Percentiles rank a stretch among this genome's conserved stretches.
phyloP scores from a whole-genome alignment of 2,797 vertebrate genomes.

The Bradypodion ventrale region DNA sequence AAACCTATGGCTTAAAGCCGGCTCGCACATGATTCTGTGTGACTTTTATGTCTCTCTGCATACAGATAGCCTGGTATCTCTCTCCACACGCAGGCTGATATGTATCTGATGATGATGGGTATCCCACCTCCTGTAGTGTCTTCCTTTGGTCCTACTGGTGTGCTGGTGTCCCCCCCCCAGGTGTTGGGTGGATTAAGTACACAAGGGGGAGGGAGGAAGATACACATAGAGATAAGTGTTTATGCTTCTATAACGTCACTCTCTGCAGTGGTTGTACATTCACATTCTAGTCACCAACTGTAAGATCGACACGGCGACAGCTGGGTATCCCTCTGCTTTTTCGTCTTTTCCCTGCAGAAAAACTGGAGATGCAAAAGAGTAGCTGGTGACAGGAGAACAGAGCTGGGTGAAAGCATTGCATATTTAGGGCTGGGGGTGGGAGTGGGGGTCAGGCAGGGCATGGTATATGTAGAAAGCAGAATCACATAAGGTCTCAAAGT shows the following conservation, averaged over 20 bases:
- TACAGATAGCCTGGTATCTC: not conserved
- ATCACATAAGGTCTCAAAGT: not conserved
- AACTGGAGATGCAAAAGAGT: not conserved
- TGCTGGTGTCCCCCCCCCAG: not conserved
- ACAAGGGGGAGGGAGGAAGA: not conserved
- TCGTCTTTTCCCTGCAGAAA: not conserved
- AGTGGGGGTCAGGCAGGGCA: not conserved
- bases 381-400: not conserved
- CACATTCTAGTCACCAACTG: slow-evolving; percentile 26
- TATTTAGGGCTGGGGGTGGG: not conserved
- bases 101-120: too few relatives aligned
- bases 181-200: not conserved
- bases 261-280: slow-evolving; percentile 22
- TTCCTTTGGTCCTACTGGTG: not conserved
- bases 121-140: not conserved
- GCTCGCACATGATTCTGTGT: not conserved
- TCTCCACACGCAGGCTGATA: not conserved
- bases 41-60: not conserved
- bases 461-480: not conserved
- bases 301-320: not conserved
- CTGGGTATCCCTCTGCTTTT: not conserved
- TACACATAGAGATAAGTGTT: not conserved
- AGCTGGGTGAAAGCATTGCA: not conserved
- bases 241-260: slow-evolving; percentile 17
- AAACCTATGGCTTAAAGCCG: not conserved